Evolutionary conservation across 1,140 invertebrate species (phyloP), one percentile per base, ranked within the genome.

Genomic region (Caenorhabditis tropicalis): DNA sequence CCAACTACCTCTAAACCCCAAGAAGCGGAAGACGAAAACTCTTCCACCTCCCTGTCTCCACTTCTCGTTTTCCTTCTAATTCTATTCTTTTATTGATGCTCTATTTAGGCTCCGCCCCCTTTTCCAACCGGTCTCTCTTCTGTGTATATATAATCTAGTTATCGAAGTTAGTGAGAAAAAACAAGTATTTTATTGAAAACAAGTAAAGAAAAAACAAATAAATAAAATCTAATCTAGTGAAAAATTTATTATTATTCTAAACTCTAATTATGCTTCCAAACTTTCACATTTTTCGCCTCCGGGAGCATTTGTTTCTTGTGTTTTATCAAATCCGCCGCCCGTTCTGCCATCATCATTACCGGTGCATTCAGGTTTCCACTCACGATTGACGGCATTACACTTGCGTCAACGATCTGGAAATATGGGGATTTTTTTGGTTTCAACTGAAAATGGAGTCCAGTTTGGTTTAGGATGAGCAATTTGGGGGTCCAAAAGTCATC

Each of bases 331-430:
- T 93, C 93, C 21, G 93, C 92, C 29, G 92, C 92, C 86, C 93
- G 93, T 87, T 93, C 93, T 16, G 93, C 93, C 19, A 93, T 58
- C 93, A 93, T 93, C 21, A 93, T 93, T 15, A 91, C 91, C 16
- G 93, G 92, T 21, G 92, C 93, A 88, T 93, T 93, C 36, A 93
- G 89, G 84, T 93, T 93, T 19, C 93, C 93, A 86, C 92, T 93
- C 36, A 92, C 91, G 36, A 93, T 91, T 58, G 91, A 92, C 7
- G 93, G 93, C 92, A 94, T 93, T 9, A 93, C 91, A 31, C 92
- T 93, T 2, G 93, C 92, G 90, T 93, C 93, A 16, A 93, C 92
- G 10, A 93, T 91, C 81, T 93, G 86, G 53, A 91, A 83, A 29
- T 19, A 86, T 2, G 5, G 19, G 53, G 24, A 0, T 24, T 27